Conservation (phyloP, 2,113 vertebrate species). For the Oncorhynchus mykiss region DNA sequence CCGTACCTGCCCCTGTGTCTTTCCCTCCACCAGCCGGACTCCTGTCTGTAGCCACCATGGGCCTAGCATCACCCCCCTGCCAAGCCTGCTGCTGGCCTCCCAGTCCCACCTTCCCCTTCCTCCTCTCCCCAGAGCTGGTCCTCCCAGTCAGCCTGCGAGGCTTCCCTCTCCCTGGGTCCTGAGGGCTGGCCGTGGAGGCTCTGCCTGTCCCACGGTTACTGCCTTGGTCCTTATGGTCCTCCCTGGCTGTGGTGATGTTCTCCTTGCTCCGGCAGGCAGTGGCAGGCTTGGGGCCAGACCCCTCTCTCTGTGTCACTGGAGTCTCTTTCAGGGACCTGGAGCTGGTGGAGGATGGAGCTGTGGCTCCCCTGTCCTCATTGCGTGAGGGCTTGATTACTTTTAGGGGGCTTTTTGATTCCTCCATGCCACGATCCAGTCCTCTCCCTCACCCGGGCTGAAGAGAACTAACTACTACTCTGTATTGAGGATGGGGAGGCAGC, state of each 20-base stretch:
- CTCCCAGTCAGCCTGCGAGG: slow-evolving; percentile 74
- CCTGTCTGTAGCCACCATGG: slow-evolving; percentile 28
- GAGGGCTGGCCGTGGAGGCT: slow-evolving; percentile 64
- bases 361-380: slow-evolving; percentile 78
- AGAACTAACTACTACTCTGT: slow-evolving; percentile 24
- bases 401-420: slow-evolving; percentile 81
- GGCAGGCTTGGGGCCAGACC: slow-evolving; percentile 68
- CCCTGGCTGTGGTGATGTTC: slow-evolving; percentile 74
- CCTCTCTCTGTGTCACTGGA: slow-evolving; percentile 68
- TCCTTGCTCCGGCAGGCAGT: slow-evolving; percentile 75
- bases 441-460: slow-evolving; percentile 60
- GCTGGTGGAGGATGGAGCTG: slow-evolving; percentile 57
- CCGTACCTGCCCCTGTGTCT: slow-evolving; percentile 28
- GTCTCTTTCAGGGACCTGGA: slow-evolving; percentile 79
- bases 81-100: slow-evolving; percentile 33
- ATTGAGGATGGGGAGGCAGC: slow-evolving; percentile 33
- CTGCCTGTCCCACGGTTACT: slow-evolving; percentile 64
- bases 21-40: slow-evolving; percentile 25
- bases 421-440: slow-evolving; percentile 78
- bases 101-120: slow-evolving; percentile 46
- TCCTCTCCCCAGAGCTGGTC: slow-evolving; percentile 65
- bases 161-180: slow-evolving; percentile 80
- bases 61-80: slow-evolving; percentile 14
- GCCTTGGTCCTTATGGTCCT: slow-evolving; percentile 74
- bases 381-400: slow-evolving; percentile 81